Base-by-base conservation (phyloP, 92 coral and sea anemone genomes). In the Phenganax subtilis region DNA sequence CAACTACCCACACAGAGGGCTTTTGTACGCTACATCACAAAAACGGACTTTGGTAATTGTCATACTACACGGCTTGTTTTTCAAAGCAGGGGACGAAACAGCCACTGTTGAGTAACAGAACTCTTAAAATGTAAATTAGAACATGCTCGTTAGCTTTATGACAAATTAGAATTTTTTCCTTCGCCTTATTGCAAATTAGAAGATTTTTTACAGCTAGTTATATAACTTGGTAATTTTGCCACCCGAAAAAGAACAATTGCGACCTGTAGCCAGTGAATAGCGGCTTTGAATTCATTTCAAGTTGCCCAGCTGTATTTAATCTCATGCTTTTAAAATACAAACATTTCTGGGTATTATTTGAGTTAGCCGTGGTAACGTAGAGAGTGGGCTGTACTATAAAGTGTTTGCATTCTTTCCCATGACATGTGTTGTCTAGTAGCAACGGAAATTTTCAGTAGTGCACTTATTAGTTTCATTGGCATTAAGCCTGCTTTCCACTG, bases 361-460 rank as follows among this genome's bases (percentile, higher is more conserved):
- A 53, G 16, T 51, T 17, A 30, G 55, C 67, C 81, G 29, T 76
- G 67, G 81, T 54, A 76, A 76, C 81, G 14, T 6, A 6, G 10
- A 44, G 17, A 59, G 81, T 57, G 81, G 81, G 81, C 55, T 58
- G 70, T 54, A 27, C 47, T 76, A 29, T 31, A 25, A 3, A 59
- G 70, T 31, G 67, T 11, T 54, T 47, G 67, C 54, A 76, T 76
- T 37, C 28, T 60, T 57, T 14, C 81, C 9, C 8, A 28, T 51
- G 67, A 76, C 70, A 29, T 58, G 51, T 29, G 81, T 76, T 76
- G 81, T 76, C 81, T 27, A 27, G 73, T 68, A 68, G 73, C 73
- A 68, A 68, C 73, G 73, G 73, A 68, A 68, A 68, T 68, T 20
- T 20, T 20, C 25, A 20, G 25, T 20, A 20, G 15, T 14, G 67